Base-by-base conservation (phyloP, 2,113 vertebrate genomes). In the Heliornis fulica region DNA sequence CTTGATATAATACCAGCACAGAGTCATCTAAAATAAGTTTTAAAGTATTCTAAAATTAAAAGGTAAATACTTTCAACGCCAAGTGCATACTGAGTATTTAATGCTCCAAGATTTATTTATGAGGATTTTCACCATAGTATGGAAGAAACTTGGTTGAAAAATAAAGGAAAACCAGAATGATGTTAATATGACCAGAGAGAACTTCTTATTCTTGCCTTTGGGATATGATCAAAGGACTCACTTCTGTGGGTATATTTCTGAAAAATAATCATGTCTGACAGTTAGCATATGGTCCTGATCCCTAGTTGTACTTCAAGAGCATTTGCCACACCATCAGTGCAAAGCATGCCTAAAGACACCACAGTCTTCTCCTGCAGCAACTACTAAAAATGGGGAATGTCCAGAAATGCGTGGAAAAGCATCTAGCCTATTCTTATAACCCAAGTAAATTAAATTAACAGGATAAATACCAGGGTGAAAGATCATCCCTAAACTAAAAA, bases 111-210 rank as follows among this genome's bases (percentile, higher is more conserved):
- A 97, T 96, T 96, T 97, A 97, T 97, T 97, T 95, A 95, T 93
- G 87, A 95, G 74, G 54, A 83, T 89, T 96, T 96, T 95, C 85
- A 84, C 34, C 53, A 64, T 40, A 83, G 78, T 87, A 91, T 94
- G 80, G 80, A 87, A 93, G 92, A 96, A 93, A 54, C 18, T 54
- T 79, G 1, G 1, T 80, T 92, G 83, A 96, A 92, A 97, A 95
- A 93, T 89, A 97, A 97, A 95, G 94, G 66, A 96, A 97, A 97
- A 97, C 72, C 94, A 97, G 87, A 85, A 85, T 92, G 96, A 95
- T 64, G 83, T 89, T 96, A 97, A 97, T 94, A 96, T 81, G 94
- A 96, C 96, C 89, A 74, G 94, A 95, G 83, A 96, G 83, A 96
- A 93, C 87, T 88, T 94, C 92, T 96, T 95, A 60, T 85, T 93